A percentile compares a stretch with the other conserved stretches of the same genome.
Conservation (phyloP, 2,797 vertebrate genomes). For the Crocodylus rhombifer region DNA sequence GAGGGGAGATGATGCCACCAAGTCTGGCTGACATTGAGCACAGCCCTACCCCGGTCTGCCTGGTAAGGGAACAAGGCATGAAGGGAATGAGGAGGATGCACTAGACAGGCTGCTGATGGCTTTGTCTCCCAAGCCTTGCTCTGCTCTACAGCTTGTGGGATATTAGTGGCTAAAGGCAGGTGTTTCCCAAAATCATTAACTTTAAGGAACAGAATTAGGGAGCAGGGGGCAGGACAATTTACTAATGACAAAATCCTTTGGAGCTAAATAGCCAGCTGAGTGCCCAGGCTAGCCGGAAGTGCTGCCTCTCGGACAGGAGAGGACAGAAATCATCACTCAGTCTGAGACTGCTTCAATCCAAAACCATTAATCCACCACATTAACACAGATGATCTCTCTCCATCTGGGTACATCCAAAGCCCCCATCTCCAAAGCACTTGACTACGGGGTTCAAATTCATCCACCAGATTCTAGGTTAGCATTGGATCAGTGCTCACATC, state of each 20-base stretch:
- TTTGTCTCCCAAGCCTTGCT: background rate
- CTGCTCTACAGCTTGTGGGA: background rate
- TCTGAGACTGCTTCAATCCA: background rate
- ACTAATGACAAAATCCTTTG: background rate
- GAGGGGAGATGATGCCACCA: conserved; percentile 86
- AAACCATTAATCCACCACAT: background rate
- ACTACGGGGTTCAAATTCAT: background rate
- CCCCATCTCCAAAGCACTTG: too few relatives aligned
- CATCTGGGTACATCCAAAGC: too few relatives aligned
- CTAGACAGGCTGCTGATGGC: background rate
- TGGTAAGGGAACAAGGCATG: conserved; percentile 45
- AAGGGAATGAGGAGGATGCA: background rate
- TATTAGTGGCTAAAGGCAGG: background rate
- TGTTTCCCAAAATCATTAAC: background rate
- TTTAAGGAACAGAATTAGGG: background rate
- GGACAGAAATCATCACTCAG: background rate
- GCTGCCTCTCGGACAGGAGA: background rate
- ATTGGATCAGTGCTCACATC: too few relatives aligned
- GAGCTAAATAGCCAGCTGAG: background rate
- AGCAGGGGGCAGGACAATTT: background rate
- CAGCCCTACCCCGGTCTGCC: conserved; percentile 88
- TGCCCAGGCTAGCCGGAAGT: background rate
- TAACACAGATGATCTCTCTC: background rate
- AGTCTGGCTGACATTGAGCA: conserved; percentile 84
- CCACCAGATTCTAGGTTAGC: background rate